These are phyloP conservation scores for Tretioscincus oriximinensis DNA, from an alignment of 2,113 vertebrate species.

Conservation along the genomic window DNA sequence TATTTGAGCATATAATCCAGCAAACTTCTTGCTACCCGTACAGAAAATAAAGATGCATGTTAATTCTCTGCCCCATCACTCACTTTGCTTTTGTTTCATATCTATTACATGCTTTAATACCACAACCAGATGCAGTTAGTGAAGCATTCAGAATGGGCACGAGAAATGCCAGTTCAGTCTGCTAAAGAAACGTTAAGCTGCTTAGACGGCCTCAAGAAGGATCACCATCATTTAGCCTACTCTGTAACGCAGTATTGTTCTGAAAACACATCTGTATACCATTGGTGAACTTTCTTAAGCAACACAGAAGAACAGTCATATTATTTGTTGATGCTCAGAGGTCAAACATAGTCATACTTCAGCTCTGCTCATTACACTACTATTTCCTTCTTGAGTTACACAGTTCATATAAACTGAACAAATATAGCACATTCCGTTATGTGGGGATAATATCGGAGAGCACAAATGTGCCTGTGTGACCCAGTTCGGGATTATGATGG, in stretches of 20 bases:
- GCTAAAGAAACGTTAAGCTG: not conserved
- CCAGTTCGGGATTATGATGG: constrained; percentile 12
- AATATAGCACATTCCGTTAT: constrained; percentile 8
- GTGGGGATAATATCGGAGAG: not conserved
- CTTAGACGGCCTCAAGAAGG: not conserved
- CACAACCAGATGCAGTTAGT: not conserved
- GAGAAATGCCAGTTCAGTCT: not conserved
- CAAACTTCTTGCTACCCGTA: constrained; percentile 39
- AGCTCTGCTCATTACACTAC: not conserved
- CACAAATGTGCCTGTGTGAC: constrained; percentile 5
- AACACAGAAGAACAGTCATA: not conserved
- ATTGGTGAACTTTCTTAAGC: not conserved
- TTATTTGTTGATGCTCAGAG: not conserved
- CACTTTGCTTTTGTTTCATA: not conserved
- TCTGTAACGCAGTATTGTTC: not conserved
- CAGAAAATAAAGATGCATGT: not conserved
- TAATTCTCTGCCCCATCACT: no score
- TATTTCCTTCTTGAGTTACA: not conserved
- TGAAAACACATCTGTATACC: not conserved
- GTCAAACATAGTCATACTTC: constrained; percentile 46
- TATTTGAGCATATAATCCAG: constrained; percentile 35
- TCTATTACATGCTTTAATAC: not conserved
- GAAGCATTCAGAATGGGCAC: not conserved
- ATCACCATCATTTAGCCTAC: not conserved
- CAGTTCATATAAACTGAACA: not conserved